Evolutionary conservation across 2,888 invertebrate genomes (phyloP).

Genomic region (Limulus polyphemus): DNA sequence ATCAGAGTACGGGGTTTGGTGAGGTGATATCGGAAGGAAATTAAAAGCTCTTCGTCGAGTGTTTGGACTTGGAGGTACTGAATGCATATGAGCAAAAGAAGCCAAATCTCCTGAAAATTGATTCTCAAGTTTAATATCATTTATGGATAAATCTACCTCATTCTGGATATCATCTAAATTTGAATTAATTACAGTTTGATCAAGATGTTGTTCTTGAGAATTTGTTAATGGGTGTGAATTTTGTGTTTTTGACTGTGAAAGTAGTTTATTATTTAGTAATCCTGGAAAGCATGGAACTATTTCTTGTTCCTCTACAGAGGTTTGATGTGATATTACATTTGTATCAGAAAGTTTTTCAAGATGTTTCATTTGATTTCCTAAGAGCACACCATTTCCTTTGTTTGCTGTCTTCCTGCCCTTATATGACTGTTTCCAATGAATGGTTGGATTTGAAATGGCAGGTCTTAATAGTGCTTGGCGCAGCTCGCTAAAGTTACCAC

Average conservation of each 20-base stretch:
- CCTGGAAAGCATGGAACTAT: neutral
- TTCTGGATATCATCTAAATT: too few relatives aligned
- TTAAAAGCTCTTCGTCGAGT: slow-evolving; percentile 65
- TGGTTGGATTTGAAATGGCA: neutral
- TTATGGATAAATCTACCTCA: too few relatives aligned
- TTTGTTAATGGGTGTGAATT: neutral
- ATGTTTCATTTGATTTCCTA: neutral
- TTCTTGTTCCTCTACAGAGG: neutral
- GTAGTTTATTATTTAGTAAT: too few relatives aligned
- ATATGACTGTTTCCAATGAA: neutral
- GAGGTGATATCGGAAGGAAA: slow-evolving; percentile 73
- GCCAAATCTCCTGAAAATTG: neutral
- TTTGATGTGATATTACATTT: neutral
- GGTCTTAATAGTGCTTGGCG: neutral
- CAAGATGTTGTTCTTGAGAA: neutral
- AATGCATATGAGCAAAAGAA: neutral
- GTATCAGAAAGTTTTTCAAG: neutral
- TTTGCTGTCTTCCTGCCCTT: too few relatives aligned
- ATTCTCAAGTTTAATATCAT: too few relatives aligned
- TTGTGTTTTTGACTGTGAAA: too few relatives aligned
- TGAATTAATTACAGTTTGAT: neutral
- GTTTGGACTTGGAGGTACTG: slow-evolving; percentile 59
- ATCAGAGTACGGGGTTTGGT: slow-evolving; percentile 33
- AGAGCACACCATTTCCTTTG: neutral
- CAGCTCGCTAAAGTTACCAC: neutral